Evolutionary conservation across 2,888 invertebrate species (phyloP).

Genomic region (Eledone cirrhosa): DNA sequence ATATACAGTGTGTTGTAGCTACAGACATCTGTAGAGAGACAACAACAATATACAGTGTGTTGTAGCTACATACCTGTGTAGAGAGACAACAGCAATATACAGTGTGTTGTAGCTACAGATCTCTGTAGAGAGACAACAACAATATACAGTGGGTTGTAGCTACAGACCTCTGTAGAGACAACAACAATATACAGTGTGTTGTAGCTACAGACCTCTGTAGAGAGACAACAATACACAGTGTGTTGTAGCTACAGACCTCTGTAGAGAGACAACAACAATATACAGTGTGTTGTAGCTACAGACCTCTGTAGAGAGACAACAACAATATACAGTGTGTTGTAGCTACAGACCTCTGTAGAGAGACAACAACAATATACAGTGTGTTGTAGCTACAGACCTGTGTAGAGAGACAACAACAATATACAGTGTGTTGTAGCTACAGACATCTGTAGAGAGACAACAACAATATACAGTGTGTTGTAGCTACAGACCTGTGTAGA

Average conservation of each 20-base stretch:
- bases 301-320: conserved; percentile 42
- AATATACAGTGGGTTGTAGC: too few species aligned
- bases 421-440: too few species aligned
- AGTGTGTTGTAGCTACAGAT: too few species aligned
- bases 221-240: too few species aligned
- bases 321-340: too few species aligned
- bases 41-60: too few species aligned
- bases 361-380: too few species aligned
- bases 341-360: conserved; percentile 51
- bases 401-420: conserved; percentile 36
- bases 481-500: conserved; percentile 51
- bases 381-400: conserved; percentile 53
- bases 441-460: conserved; percentile 44
- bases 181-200: too few species aligned
- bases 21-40: conserved; percentile 46
- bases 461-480: too few species aligned
- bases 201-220: conserved; percentile 52
- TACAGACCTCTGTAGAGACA: conserved; percentile 48
- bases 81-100: conserved; percentile 24
- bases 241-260: conserved; percentile 55
- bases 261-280: conserved; percentile 32
- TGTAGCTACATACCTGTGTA: conserved; percentile 52
- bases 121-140: conserved; percentile 40
- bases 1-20: too few species aligned
- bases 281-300: too few species aligned